phyloP scores from a whole-genome alignment of 2,888 invertebrate species.

The Ellobium chinense region DNA sequence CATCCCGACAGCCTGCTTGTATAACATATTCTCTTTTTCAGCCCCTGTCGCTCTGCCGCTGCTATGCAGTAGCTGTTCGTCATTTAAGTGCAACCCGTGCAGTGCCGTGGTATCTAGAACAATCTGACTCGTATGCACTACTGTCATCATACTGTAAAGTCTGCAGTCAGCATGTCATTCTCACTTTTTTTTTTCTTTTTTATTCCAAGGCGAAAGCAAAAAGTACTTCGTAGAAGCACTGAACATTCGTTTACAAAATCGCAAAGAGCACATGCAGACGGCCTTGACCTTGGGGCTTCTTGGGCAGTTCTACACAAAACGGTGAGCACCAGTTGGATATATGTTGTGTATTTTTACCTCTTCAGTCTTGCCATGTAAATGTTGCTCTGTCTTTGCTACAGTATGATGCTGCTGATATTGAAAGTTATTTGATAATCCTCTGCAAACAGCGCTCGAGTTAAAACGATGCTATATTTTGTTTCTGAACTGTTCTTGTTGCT shows the following conservation, averaged over 20 bases:
- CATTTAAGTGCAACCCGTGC: too few species aligned
- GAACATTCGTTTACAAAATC: background rate
- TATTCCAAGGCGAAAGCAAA: background rate
- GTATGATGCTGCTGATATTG: background rate
- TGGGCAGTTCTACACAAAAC: background rate
- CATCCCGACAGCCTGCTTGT: too few species aligned
- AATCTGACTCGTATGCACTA: too few species aligned
- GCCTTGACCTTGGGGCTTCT: background rate
- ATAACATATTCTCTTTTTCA: too few species aligned
- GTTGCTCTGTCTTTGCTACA: background rate
- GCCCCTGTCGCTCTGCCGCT: too few species aligned
- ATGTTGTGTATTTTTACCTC: background rate
- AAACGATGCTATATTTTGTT: too few species aligned
- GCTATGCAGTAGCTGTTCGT: too few species aligned
- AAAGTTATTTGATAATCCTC: background rate
- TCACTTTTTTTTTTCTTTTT: background rate
- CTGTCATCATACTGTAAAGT: too few species aligned
- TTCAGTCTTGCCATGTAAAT: background rate
- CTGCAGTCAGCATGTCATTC: too few species aligned
- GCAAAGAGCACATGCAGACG: background rate
- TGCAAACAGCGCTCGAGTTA: too few species aligned
- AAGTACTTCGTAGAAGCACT: background rate
- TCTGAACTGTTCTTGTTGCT: too few species aligned
- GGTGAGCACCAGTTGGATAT: background rate
- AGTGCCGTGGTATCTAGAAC: too few species aligned